Base-by-base conservation (phyloP, 2,113 vertebrate genomes). In the Corythornis vintsioides region DNA sequence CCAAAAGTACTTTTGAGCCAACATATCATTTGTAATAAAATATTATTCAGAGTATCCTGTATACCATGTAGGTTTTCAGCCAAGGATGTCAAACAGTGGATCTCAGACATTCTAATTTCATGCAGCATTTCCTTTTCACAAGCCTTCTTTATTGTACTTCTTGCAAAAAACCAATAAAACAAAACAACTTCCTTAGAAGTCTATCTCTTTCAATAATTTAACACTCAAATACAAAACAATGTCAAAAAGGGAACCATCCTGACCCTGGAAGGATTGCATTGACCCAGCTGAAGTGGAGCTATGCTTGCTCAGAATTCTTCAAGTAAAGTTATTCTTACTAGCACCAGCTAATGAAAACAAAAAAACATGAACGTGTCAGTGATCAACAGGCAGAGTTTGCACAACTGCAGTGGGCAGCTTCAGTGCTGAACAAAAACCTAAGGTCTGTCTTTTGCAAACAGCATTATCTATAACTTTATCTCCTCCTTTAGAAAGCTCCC, bases 41-140 rank as follows among this genome's bases (percentile, higher is more conserved):
- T 83, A 95, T 82, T 89, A 89, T 64, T 96, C 89, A 82, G 91
- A 92, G 81, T 91, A 94, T 70, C 92, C 94, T 83, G 70, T 81
- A 89, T 83, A 97, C 69, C 84, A 61, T 77, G 4, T 93, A 97
- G 96, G 96, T 97, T 97, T 92, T 82, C 66, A 95, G 94, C 96
- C 94, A 96, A 60, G 91, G 77, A 64, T 94, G 88, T 97, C 95
- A 96, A 96, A 97, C 64, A 95, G 24, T 55, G 50, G 57, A 94
- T 94, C 79, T 93, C 79, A 83, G 83, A 91, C 79, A 85, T 61
- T 93, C 83, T 71, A 89, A 71, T 95, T 92, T 86, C 74, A 92
- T 20, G 61, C 61, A 77, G 66, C 47, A 89, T 83, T 95, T 94
- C 77, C 71, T 81, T 95, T 82, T 25, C 83, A 84, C 57, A 88